These are phyloP conservation scores for Candidula unifasciata DNA, from an alignment of 2,888 invertebrate genomes.

Conservation along the genomic window DNA sequence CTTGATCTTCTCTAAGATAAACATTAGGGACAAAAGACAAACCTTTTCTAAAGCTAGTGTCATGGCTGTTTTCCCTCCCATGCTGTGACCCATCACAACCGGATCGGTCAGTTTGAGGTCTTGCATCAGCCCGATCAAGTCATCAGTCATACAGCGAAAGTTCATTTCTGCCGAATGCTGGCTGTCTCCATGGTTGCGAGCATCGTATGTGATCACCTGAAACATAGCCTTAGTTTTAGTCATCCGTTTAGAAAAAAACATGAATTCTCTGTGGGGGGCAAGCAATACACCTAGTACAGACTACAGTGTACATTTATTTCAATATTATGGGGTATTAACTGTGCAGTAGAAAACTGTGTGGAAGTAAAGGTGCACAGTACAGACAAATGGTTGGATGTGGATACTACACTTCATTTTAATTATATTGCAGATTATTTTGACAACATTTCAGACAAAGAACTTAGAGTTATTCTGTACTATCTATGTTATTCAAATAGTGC, in stretches of 20 bases:
- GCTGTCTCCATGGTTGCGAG: conserved; percentile 96
- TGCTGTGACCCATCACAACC: conserved; percentile 89
- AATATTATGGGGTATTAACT: no score
- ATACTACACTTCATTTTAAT: no score
- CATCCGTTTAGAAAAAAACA: background rate
- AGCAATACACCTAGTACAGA: no score
- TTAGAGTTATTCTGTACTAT: no score
- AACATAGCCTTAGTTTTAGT: background rate
- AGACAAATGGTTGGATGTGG: no score
- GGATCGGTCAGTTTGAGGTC: conserved; percentile 80
- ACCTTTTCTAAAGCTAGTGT: conserved; percentile 83
- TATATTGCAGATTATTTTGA: no score
- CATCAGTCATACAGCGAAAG: conserved; percentile 86
- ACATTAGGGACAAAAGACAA: conserved; percentile 38
- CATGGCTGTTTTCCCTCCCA: conserved; percentile 97
- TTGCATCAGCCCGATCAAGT: conserved; percentile 81
- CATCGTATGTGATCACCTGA: conserved; percentile 88
- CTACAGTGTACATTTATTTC: no score
- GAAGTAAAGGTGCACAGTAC: no score
- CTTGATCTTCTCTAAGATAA: no score
- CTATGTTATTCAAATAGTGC: no score
- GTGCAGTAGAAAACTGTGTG: no score
- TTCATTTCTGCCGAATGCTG: conserved; percentile 86
- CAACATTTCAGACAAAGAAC: no score
- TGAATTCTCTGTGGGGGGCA: background rate